phyloP scores from a whole-genome alignment of 2,113 vertebrate genomes.

The Dasyurus viverrinus region DNA sequence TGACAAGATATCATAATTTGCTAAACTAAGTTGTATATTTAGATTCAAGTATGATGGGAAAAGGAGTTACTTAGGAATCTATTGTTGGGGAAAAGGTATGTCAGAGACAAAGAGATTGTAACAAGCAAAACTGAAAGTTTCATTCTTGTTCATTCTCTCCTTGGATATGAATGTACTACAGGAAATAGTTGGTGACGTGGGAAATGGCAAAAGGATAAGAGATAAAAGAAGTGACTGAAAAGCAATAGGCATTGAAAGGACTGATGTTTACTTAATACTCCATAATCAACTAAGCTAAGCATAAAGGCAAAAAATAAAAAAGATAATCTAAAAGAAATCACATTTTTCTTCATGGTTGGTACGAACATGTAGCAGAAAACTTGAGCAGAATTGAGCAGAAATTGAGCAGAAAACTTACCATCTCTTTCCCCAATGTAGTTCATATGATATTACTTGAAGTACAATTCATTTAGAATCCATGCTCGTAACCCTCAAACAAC shows the following conservation, averaged over 20 bases:
- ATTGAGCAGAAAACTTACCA: background rate
- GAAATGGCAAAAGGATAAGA: background rate
- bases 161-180: background rate
- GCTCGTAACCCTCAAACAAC: background rate
- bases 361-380: background rate
- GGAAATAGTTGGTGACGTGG: background rate
- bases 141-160: background rate
- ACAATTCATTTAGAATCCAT: background rate
- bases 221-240: background rate
- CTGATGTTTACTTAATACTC: background rate
- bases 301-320: background rate
- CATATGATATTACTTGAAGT: background rate
- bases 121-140: background rate
- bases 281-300: background rate
- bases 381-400: no score
- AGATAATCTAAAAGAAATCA: background rate
- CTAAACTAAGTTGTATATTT: background rate
- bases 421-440: background rate
- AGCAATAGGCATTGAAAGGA: background rate
- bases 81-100: background rate
- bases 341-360: background rate
- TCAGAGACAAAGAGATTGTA: rapidly evolving
- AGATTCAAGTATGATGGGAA: background rate
- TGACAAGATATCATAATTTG: background rate
- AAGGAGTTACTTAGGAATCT: background rate